These are phyloP conservation scores for Mythimna loreyi DNA, from an alignment of 2,888 invertebrate species.

Conservation along the genomic window DNA sequence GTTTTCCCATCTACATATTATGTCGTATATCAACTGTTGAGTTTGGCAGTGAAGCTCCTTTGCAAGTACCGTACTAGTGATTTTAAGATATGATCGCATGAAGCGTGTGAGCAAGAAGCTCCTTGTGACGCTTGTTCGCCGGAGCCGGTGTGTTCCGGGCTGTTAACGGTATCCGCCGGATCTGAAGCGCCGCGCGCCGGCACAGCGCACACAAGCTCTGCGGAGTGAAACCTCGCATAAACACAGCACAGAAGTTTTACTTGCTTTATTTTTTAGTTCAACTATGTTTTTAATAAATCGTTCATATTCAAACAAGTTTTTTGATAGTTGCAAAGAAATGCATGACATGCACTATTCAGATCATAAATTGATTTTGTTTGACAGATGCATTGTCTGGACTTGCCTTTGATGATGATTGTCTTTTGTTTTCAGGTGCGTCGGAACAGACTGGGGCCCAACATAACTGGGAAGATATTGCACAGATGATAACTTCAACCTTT, in stretches of 20 bases:
- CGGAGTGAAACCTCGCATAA: background rate
- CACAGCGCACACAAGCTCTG: constrained; percentile 3
- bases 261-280: background rate
- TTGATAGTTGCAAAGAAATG: background rate
- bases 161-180: constrained; percentile 12
- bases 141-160: constrained; percentile 16
- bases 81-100: background rate
- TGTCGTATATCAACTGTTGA: no score
- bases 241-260: background rate
- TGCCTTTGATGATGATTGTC: background rate
- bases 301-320: background rate
- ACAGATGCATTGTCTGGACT: no score
- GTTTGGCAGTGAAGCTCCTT: background rate
- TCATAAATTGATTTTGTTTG: no score
- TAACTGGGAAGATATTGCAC: background rate
- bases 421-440: background rate
- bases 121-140: background rate
- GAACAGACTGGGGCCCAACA: background rate
- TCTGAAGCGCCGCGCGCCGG: constrained; percentile 4
- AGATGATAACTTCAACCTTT: background rate
- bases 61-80: background rate
- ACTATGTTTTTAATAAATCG: no score
- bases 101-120: background rate
- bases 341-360: background rate
- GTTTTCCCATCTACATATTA: no score